Percentiles rank a stretch among this genome's conserved stretches.
Evolutionary conservation across 2,888 invertebrate species (phyloP).

Genomic region (Cylindroiulus punctatus): DNA sequence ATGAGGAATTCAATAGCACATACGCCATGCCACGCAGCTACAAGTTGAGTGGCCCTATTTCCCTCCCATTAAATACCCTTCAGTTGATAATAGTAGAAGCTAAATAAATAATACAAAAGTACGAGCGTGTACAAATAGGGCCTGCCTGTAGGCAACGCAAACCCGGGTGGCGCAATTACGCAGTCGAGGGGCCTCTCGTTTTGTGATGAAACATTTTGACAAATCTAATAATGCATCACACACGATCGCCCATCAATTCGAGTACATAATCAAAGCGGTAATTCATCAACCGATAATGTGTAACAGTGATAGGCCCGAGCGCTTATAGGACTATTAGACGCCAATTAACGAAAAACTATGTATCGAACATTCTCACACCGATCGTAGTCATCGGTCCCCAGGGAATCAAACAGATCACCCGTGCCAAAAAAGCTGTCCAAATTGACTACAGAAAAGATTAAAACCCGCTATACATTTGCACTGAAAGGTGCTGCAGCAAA

Average conservation of each 20-base stretch:
- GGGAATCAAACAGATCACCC: background rate
- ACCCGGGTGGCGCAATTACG: conserved; percentile 34
- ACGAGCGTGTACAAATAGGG: background rate
- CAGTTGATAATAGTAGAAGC: conserved; percentile 41
- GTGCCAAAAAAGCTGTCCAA: background rate
- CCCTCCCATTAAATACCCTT: conserved; percentile 45
- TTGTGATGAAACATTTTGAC: conserved; percentile 44
- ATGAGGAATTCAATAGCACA: conserved; percentile 8
- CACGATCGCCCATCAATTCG: conserved; percentile 30
- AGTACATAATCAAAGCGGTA: conserved; percentile 45
- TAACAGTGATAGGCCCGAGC: background rate
- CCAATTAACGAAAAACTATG: conserved; percentile 40
- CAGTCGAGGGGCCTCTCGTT: conserved; percentile 36
- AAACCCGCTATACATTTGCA: background rate
- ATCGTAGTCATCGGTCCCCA: background rate
- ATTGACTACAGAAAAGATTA: background rate
- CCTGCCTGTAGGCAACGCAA: background rate
- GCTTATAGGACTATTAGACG: background rate
- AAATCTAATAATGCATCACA: conserved; percentile 45
- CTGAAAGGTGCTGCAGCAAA: no score
- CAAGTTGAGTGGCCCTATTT: conserved; percentile 47
- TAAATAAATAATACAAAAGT: conserved; percentile 39
- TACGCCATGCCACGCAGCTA: background rate
- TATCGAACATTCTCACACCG: background rate
- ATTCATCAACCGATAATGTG: conserved; percentile 23